Conservation (phyloP, 2,113 vertebrate species). For the human region DNA sequence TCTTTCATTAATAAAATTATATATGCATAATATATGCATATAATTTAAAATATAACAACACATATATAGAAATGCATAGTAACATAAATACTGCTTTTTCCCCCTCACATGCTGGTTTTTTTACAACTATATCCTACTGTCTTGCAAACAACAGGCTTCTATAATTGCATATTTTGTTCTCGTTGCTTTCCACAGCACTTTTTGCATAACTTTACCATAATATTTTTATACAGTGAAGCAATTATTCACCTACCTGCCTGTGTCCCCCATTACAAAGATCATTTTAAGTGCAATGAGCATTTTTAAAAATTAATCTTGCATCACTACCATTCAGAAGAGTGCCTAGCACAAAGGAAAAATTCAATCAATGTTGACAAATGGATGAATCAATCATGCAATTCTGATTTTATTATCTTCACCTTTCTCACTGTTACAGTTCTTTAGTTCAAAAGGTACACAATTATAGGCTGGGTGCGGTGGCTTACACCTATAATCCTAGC, state of each 20-base stretch:
- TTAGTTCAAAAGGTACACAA: not conserved
- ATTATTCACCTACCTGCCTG: not conserved
- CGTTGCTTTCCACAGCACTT: not conserved
- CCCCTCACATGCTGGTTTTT: not conserved
- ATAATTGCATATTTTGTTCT: not conserved
- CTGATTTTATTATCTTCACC: constrained; percentile 1
- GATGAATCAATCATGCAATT: not conserved
- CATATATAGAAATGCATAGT: not conserved
- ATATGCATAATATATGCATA: too few relatives aligned
- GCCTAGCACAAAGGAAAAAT: not conserved
- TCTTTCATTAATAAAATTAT: too few relatives aligned
- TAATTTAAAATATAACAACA: not conserved
- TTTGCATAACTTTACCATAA: not conserved
- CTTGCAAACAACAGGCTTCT: not conserved
- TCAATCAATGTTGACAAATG: constrained; percentile 15
- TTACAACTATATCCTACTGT: not conserved
- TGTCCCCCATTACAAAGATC: not conserved
- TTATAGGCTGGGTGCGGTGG: not conserved
- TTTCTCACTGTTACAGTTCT: not conserved
- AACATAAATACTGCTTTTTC: not conserved
- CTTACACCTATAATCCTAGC: too few relatives aligned
- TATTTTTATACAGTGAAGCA: constrained; percentile 19
- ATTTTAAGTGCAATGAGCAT: not conserved
- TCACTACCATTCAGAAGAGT: not conserved
- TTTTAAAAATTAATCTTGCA: not conserved